Evolutionary conservation across 1,140 invertebrate genomes (phyloP).

Genomic region (Radopholus similis): DNA sequence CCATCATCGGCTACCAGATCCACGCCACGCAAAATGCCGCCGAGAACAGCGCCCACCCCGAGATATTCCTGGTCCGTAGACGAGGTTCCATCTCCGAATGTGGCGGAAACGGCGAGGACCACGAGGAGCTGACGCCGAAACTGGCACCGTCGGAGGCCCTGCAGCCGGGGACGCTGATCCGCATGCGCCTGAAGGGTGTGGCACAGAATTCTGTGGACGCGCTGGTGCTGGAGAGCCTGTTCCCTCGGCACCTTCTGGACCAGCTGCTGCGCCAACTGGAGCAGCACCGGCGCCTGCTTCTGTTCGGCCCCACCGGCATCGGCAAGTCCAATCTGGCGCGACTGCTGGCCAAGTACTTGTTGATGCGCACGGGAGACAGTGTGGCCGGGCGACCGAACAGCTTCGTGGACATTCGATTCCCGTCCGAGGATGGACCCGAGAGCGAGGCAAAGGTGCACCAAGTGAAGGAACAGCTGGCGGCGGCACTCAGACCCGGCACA

Average conservation of each 20-base stretch:
- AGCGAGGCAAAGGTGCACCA: slow-evolving; percentile 4
- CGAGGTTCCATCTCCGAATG: slow-evolving; percentile 31
- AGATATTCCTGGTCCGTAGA: neutral
- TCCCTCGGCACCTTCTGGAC: slow-evolving; percentile 90
- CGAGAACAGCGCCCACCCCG: neutral
- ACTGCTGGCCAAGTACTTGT: slow-evolving; percentile 36
- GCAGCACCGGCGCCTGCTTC: slow-evolving; percentile 84
- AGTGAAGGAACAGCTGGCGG: slow-evolving; percentile 27
- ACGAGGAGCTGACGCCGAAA: slow-evolving; percentile 5
- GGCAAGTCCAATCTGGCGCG: slow-evolving; percentile 73
- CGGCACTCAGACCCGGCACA: neutral
- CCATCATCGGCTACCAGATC: slow-evolving; percentile 85
- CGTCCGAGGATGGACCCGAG: slow-evolving; percentile 27
- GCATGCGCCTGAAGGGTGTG: slow-evolving; percentile 7
- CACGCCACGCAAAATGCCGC: neutral
- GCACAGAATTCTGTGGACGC: slow-evolving; percentile 83
- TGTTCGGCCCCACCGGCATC: slow-evolving; percentile 92
- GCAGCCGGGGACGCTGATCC: slow-evolving; percentile 4
- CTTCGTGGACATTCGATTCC: slow-evolving; percentile 41
- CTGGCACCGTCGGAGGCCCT: slow-evolving; percentile 5
- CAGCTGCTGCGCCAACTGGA: slow-evolving; percentile 80
- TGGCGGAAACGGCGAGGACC: neutral
- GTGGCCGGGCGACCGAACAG: neutral
- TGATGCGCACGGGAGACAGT: neutral
- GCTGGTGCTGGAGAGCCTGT: slow-evolving; percentile 88